A percentile compares a stretch with the other conserved stretches of the same genome.
Conservation (phyloP, 2,888 invertebrate genomes). For the Tinea pellionella region DNA sequence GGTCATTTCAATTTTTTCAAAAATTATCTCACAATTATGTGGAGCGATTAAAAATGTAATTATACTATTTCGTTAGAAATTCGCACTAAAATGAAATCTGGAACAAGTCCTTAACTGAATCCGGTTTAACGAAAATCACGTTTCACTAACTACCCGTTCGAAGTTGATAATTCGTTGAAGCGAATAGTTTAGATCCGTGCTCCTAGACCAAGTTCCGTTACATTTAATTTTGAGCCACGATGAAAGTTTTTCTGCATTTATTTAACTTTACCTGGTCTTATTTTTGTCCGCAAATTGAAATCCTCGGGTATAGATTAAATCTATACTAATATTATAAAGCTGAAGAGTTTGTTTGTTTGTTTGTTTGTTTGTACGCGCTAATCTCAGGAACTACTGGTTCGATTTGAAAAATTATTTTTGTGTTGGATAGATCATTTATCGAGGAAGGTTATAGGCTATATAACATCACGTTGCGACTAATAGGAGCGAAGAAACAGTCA, state of each 20-base stretch:
- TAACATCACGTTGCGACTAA: no score
- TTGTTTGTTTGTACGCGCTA: no score
- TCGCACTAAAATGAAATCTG: background rate
- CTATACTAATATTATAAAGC: no score
- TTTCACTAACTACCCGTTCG: constrained; percentile 12
- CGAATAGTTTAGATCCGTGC: background rate
- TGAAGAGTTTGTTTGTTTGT: no score
- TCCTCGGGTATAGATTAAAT: background rate
- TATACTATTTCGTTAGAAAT: background rate
- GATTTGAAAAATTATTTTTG: no score
- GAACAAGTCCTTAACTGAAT: background rate
- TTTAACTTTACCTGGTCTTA: background rate
- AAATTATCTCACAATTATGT: no score
- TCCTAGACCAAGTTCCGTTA: background rate
- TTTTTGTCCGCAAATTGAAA: background rate
- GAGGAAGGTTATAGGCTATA: no score
- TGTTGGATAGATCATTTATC: no score
- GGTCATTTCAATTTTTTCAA: no score
- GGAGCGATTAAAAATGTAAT: background rate
- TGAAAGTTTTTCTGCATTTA: background rate
- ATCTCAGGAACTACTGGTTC: no score
- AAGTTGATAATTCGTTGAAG: constrained; percentile 14
- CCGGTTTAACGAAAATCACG: constrained; percentile 11
- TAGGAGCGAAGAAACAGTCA: no score
- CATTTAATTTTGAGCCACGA: background rate